Percentiles rank a stretch among this genome's conserved stretches.
Conservation (phyloP, 2,888 invertebrate species). For the Cerceris rybyensis region DNA sequence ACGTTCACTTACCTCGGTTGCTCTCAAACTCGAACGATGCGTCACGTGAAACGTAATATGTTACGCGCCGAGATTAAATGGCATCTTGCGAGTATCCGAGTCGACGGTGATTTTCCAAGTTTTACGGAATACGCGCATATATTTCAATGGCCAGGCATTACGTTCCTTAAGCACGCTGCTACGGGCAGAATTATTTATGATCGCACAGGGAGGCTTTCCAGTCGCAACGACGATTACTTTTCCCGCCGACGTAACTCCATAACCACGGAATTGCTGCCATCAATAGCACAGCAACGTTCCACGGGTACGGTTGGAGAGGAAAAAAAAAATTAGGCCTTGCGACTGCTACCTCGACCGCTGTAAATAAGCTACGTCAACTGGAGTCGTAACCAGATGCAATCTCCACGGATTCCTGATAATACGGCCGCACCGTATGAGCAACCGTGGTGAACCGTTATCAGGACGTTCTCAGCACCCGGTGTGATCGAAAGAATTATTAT, state of each 20-base stretch:
- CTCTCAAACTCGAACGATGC: background rate
- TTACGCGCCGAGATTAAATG: slow-evolving; percentile 12
- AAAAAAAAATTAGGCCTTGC: slow-evolving; percentile 32
- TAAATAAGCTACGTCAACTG: slow-evolving; percentile 41
- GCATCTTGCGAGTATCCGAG: background rate
- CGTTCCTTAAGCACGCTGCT: slow-evolving; percentile 7
- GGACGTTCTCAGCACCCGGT: slow-evolving; percentile 12
- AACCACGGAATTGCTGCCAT: slow-evolving; percentile 41
- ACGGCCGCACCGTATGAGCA: slow-evolving; percentile 14
- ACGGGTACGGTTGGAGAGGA: slow-evolving; percentile 7
- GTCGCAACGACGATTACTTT: slow-evolving; percentile 45
- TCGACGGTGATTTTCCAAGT: background rate
- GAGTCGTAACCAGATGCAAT: slow-evolving; percentile 37
- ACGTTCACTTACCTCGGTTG: too few relatives aligned
- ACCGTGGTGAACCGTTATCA: slow-evolving; percentile 38
- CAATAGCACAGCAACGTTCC: slow-evolving; percentile 16
- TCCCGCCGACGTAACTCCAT: slow-evolving; percentile 10
- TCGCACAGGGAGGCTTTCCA: slow-evolving; percentile 14
- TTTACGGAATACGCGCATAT: slow-evolving; percentile 1
- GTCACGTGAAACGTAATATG: slow-evolving; percentile 2
- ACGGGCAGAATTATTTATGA: slow-evolving; percentile 51
- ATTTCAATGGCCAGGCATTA: slow-evolving; percentile 10
- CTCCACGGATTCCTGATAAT: slow-evolving; percentile 33
- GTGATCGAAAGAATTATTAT: slow-evolving; percentile 2
- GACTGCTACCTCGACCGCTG: slow-evolving; percentile 11